Evolutionary conservation across 2,888 invertebrate genomes (phyloP).

Genomic region (Rhogogaster chlorosoma): DNA sequence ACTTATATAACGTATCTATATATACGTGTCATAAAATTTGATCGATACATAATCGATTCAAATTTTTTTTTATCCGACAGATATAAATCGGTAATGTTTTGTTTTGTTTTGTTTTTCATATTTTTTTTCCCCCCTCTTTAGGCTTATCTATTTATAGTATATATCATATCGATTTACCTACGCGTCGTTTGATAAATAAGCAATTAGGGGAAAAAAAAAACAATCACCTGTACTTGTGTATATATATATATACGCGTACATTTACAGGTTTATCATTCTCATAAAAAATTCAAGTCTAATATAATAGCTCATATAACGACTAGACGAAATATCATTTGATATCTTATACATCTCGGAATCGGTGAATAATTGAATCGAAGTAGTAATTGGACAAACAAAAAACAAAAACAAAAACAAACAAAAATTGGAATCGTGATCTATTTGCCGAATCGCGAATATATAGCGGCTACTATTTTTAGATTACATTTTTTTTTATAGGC

Average conservation of each 20-base stretch:
- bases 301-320: no score
- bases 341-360: background rate
- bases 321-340: no score
- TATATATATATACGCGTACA: background rate
- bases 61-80: background rate
- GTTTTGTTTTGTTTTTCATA: background rate
- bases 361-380: background rate
- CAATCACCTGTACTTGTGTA: background rate
- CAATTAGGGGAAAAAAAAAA: background rate
- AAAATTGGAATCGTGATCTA: background rate
- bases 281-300: background rate
- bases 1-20: no score
- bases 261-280: background rate
- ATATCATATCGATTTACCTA: background rate
- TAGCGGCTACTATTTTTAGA: background rate
- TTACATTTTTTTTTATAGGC: background rate
- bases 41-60: background rate
- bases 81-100: background rate
- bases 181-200: background rate
- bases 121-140: background rate
- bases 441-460: no score
- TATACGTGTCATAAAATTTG: background rate
- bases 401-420: background rate
- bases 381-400: background rate
- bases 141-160: background rate